phyloP scores from a whole-genome alignment of 1,140 invertebrate genomes.

The Charaxes varanes region DNA sequence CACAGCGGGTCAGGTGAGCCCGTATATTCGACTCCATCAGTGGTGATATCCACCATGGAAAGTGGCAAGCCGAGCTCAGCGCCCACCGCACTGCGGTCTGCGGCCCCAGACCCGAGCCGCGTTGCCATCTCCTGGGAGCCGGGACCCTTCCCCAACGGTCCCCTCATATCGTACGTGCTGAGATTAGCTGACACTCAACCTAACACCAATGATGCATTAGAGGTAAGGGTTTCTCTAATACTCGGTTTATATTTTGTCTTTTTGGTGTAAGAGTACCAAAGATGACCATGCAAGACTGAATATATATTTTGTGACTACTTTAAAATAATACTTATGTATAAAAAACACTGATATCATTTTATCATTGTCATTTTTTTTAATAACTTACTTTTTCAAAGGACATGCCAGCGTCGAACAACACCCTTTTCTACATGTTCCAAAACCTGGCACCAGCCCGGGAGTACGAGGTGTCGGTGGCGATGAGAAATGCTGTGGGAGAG shows the following conservation, averaged over 20 bases:
- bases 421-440: constrained; percentile 84
- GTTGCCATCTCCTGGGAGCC: constrained; percentile 92
- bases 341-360: too few relatives aligned
- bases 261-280: too few relatives aligned
- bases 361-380: constrained; percentile 15
- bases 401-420: constrained; percentile 80
- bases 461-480: constrained; percentile 85
- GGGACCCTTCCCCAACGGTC: constrained; percentile 90
- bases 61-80: constrained; percentile 82
- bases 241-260: too few relatives aligned
- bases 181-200: constrained; percentile 76
- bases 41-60: constrained; percentile 86
- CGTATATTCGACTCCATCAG: constrained; percentile 85
- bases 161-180: constrained; percentile 88
- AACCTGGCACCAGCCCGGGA: constrained; percentile 83
- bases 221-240: constrained; percentile 60
- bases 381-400: constrained; percentile 78
- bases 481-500: constrained; percentile 87
- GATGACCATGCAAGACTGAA: too few relatives aligned
- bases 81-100: constrained; percentile 83
- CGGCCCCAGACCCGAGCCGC: constrained; percentile 86
- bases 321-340: too few relatives aligned
- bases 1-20: constrained; percentile 78
- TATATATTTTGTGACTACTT: too few relatives aligned
- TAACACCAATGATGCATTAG: constrained; percentile 78